Evolutionary conservation across 2,888 invertebrate species (phyloP).

Genomic region (Stomorhina lunata): DNA sequence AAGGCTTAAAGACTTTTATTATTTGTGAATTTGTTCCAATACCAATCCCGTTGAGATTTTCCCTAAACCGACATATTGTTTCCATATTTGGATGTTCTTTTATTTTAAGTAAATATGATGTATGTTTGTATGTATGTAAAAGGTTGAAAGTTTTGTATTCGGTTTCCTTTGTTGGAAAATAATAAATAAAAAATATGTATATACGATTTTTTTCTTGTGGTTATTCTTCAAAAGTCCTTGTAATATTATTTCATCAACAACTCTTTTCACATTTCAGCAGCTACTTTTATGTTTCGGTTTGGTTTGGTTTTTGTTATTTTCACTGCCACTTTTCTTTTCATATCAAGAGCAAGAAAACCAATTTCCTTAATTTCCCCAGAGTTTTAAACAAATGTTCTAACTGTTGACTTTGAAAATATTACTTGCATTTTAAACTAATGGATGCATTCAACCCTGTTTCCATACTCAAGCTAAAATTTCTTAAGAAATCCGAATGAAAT

Average conservation of each 20-base stretch:
- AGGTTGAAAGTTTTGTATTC: constrained; percentile 22
- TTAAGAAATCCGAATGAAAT: background rate
- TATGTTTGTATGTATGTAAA: background rate
- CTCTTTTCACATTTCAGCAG: constrained; percentile 24
- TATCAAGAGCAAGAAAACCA: constrained; percentile 33
- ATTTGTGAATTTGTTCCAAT: background rate
- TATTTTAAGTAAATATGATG: background rate
- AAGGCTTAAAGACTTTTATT: background rate
- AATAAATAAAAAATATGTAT: background rate
- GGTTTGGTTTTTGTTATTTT: constrained; percentile 6
- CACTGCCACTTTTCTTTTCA: constrained; percentile 13
- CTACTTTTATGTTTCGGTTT: background rate
- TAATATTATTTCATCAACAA: constrained; percentile 2
- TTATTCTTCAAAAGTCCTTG: background rate
- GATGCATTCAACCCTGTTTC: constrained; percentile 49
- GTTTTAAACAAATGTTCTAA: constrained; percentile 46
- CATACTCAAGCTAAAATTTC: background rate
- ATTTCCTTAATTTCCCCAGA: constrained; percentile 60
- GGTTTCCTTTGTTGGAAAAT: too few relatives aligned
- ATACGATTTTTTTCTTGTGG: background rate
- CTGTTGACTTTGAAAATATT: constrained; percentile 61
- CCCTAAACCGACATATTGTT: constrained; percentile 6
- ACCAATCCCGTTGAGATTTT: constrained; percentile 6
- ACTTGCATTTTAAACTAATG: constrained; percentile 59
- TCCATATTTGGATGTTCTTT: background rate